These are phyloP conservation scores for Lepidurus packardi DNA, from an alignment of 1,140 invertebrate species.

Conservation along the genomic window DNA sequence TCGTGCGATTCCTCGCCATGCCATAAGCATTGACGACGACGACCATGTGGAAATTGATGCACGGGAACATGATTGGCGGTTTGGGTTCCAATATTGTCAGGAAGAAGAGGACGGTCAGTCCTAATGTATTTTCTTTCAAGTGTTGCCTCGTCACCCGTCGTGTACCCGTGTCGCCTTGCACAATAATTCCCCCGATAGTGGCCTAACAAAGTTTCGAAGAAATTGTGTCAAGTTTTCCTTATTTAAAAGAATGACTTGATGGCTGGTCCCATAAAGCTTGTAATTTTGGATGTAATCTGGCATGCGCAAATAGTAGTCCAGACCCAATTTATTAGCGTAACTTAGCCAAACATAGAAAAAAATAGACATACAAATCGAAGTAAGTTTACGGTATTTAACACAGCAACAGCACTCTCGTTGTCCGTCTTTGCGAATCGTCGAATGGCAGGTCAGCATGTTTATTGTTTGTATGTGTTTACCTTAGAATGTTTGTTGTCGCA, in stretches of 20 bases:
- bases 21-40: slow-evolving; percentile 51
- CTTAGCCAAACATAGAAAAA: not conserved
- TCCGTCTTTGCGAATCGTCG: not conserved
- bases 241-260: not conserved
- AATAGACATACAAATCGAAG: not conserved
- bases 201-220: not conserved
- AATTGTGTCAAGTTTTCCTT: not conserved
- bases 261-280: not conserved
- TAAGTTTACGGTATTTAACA: not conserved
- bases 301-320: not conserved
- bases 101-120: slow-evolving; percentile 26
- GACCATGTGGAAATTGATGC: slow-evolving; percentile 51
- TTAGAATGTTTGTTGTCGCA: not conserved
- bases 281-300: not conserved
- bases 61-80: slow-evolving; percentile 52
- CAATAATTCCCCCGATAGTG: not conserved
- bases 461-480: not conserved
- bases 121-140: not conserved
- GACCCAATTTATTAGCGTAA: not conserved
- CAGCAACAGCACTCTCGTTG: not conserved
- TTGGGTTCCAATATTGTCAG: slow-evolving; percentile 43
- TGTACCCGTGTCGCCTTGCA: slow-evolving; percentile 12
- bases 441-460: slow-evolving; percentile 20
- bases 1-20: slow-evolving; percentile 45
- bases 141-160: slow-evolving; percentile 1